phyloP scores from a whole-genome alignment of 2,113 vertebrate genomes.

The Callaeas wilsoni region DNA sequence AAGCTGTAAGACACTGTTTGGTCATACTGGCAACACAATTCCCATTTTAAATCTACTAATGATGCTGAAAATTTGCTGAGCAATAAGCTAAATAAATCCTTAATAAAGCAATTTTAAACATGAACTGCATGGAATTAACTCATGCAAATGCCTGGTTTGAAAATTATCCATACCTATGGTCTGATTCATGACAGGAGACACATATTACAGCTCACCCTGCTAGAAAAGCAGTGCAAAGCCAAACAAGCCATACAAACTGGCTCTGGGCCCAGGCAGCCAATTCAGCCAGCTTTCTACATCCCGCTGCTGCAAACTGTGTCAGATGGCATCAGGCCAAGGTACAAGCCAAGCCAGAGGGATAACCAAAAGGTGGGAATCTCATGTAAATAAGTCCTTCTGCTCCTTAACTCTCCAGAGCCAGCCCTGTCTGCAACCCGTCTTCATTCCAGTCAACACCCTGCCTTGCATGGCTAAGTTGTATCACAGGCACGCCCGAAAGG shows the following conservation, averaged over 20 bases:
- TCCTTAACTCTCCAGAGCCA: background rate
- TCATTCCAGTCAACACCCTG: background rate
- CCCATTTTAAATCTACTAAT: background rate
- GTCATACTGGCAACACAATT: background rate
- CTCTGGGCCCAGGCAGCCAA: constrained; percentile 27
- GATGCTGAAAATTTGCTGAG: constrained; percentile 15
- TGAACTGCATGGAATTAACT: background rate
- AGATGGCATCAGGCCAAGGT: constrained; percentile 16
- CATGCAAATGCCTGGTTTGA: background rate
- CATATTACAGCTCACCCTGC: background rate
- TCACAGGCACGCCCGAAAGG: background rate
- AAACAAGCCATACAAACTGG: constrained; percentile 22
- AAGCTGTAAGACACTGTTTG: background rate
- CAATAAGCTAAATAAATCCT: constrained; percentile 12
- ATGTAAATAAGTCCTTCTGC: background rate
- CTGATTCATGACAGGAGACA: constrained; percentile 26
- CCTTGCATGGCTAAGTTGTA: background rate
- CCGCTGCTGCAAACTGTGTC: background rate
- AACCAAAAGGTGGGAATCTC: constrained; percentile 24
- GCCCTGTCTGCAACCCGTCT: background rate
- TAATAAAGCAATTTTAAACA: background rate
- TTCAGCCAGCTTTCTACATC: constrained; percentile 6
- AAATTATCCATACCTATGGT: constrained; percentile 4
- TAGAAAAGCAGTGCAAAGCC: background rate
- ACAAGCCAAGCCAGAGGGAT: background rate